Base-by-base conservation (phyloP, 2,797 vertebrate species). In the Coendou prehensilis region DNA sequence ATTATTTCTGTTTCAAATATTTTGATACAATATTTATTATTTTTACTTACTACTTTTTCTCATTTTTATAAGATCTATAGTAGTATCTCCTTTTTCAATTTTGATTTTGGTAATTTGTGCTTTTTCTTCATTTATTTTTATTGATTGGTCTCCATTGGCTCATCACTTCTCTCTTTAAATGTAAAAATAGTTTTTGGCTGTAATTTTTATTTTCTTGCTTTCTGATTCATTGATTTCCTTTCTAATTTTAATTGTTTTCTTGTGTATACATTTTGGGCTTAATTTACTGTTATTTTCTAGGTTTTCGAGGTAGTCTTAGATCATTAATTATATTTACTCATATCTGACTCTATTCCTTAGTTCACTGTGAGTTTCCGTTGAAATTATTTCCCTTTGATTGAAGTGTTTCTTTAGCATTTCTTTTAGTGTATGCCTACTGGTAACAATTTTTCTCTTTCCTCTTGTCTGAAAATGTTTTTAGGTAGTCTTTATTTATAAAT, bases 191-290 rank as follows among this genome's bases (percentile, higher is more conserved):
- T 14, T 57, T 30, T 79, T 59, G 69, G 0, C 9, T 79, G 63
- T 73, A n/a, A 71, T 50, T 90, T 71, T 87, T 50, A 22, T 89
- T 92, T 88, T 5, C 50, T 89, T 88, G 6, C 64, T 82, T 83
- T 83, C 52, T 69, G 59, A 69, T 33, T 45, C 17, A 86, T 9
- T 87, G 76, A 83, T 79, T 52, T n/a, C 47, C 69, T 5, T 64
- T 89, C 17, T 87, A 11, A 41, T 41, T 88, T 84, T 18, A 85
- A 76, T 91, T 30, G 1, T 94, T 88, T 85, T 47, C 57, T 30
- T 28, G 9, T 61, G 6, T 26, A 2, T 61, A 18, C 17, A 61
- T 85, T 83, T 84, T 59, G 50, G 57, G 45, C 59, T 94, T 87
- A 6, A 64, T 7, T 78, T 82, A 54, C 9, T 86, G 5, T 23